Percentiles rank a stretch among this genome's conserved stretches.
phyloP scores from a whole-genome alignment of 1,140 invertebrate species.

The Drosophila navojoa region DNA sequence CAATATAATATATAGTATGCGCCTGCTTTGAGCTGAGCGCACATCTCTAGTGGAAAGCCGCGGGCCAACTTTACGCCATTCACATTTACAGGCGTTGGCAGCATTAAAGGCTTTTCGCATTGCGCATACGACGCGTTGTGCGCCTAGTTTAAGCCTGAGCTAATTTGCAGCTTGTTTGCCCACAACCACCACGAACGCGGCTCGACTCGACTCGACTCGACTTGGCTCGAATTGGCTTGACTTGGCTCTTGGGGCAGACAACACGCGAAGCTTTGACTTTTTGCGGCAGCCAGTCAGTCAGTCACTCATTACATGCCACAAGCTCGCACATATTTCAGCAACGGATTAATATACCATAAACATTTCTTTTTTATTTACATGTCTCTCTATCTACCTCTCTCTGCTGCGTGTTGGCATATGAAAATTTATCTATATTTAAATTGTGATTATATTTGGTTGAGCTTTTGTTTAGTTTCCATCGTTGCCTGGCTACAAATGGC shows the following conservation, averaged over 20 bases:
- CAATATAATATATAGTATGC: too few species aligned
- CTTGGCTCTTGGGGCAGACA: conserved; percentile 23
- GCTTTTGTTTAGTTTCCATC: conserved; percentile 32
- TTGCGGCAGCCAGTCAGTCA: conserved; percentile 54
- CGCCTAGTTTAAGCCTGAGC: conserved; percentile 45
- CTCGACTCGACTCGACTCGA: too few species aligned
- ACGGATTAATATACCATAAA: conserved; percentile 58
- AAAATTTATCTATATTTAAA: conserved; percentile 65
- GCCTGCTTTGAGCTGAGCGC: not conserved
- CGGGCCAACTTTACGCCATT: conserved; percentile 63
- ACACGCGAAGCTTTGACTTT: conserved; percentile 75
- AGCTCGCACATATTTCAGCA: conserved; percentile 52
- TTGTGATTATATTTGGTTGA: conserved; percentile 57
- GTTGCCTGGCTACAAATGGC: conserved; percentile 54
- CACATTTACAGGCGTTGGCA: conserved; percentile 38
- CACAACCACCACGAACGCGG: conserved; percentile 1
- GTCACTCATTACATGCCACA: conserved; percentile 43
- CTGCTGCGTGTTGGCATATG: conserved; percentile 31
- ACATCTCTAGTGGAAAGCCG: conserved; percentile 36
- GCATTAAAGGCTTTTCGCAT: conserved; percentile 69
- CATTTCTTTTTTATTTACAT: conserved; percentile 11
- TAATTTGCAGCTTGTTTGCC: conserved; percentile 68
- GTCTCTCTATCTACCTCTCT: not conserved
- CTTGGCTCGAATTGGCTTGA: too few species aligned
- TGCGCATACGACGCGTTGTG: conserved; percentile 67